Evolutionary conservation across 2,113 vertebrate species (phyloP).

Genomic region (Emydocephalus ijimae): DNA sequence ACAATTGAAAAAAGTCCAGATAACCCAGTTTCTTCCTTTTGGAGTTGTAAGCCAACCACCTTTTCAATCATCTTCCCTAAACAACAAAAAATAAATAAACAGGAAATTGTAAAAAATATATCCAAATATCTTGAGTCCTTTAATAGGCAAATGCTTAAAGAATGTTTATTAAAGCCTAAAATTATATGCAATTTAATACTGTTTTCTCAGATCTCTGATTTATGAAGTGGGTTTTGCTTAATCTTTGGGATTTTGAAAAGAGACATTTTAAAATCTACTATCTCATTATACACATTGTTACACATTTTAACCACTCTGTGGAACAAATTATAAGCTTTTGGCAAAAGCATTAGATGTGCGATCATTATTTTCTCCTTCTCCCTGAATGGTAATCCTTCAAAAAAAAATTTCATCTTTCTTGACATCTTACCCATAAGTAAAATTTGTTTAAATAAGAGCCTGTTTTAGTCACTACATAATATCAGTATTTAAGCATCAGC

Average conservation of each 20-base stretch:
- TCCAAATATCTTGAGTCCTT: not conserved
- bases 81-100: not conserved
- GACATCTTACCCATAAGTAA: not conserved
- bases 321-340: conserved; percentile 3
- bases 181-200: not conserved
- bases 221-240: not conserved
- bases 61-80: not conserved
- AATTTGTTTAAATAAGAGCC: conserved; percentile 1
- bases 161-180: not conserved
- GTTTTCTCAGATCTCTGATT: not conserved
- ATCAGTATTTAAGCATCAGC: conserved; percentile 40
- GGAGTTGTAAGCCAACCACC: not conserved
- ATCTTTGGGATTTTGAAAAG: not conserved
- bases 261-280: conserved; percentile 7
- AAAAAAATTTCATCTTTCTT: conserved; percentile 2
- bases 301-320: conserved; percentile 1
- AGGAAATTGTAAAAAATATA: not conserved
- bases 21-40: not conserved
- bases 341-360: not conserved
- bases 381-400: not conserved
- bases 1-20: not conserved
- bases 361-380: not conserved
- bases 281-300: not conserved
- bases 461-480: not conserved
- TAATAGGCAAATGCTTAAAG: not conserved